A percentile compares a stretch with the other conserved stretches of the same genome.
phyloP scores from a whole-genome alignment of 2,797 vertebrate species.

The Myiotriccus ornatus region DNA sequence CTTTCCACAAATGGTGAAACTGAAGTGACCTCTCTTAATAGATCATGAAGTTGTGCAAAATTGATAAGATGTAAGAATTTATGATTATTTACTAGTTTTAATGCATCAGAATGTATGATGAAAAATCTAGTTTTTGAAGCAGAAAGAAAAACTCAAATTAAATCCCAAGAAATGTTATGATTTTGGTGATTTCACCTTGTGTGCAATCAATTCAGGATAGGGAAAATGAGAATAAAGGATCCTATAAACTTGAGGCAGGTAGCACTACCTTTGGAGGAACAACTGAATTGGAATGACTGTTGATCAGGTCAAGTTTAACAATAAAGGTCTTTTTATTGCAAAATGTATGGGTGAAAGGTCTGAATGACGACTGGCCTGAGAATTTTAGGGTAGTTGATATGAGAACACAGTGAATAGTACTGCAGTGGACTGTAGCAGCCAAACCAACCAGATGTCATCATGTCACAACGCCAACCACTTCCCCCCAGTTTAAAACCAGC shows the following conservation, averaged over 20 bases:
- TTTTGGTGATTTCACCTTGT: background rate
- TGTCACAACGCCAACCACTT: background rate
- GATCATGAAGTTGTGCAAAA: background rate
- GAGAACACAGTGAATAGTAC: background rate
- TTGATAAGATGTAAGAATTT: background rate
- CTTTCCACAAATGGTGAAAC: background rate
- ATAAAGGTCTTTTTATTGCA: background rate
- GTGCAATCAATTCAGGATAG: background rate
- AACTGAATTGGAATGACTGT: background rate
- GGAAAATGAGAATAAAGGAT: background rate
- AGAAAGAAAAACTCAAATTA: background rate
- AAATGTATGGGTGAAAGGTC: background rate
- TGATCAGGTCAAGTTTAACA: background rate
- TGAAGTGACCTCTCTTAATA: background rate
- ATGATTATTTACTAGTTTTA: background rate
- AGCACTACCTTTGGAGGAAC: background rate
- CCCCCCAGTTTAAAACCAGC: background rate
- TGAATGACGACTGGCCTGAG: background rate
- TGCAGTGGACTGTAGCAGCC: background rate
- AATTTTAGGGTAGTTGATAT: background rate
- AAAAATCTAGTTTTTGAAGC: background rate
- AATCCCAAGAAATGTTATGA: background rate
- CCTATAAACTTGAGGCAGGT: background rate
- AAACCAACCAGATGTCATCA: background rate
- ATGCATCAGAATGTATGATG: background rate